Base-by-base conservation (phyloP, 2,888 invertebrate species). In the Gymnosoma rotundatum region DNA sequence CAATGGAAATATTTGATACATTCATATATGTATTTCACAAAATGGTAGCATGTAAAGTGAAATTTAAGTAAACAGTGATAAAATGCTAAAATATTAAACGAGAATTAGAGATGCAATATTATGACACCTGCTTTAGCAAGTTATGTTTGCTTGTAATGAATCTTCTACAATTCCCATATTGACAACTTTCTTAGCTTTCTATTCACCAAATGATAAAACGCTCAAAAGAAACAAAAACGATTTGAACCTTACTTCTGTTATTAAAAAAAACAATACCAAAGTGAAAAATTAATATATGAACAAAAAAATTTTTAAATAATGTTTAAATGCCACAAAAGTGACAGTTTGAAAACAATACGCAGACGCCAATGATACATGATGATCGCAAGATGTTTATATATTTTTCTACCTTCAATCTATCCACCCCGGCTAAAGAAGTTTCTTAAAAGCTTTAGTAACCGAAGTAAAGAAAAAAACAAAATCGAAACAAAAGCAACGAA, bases 301-400 rank as follows among this genome's bases (percentile, higher is more conserved):
- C 5, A 54, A 61, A 61, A 73, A 58, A 61, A 14, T 0, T 32
- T 63, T 74, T 89, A 89, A 89, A 87, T 88, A 89, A 88, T 88
- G 88, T 87, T 76, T 60, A 64, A 85, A 78, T 83, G 88, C 87
- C 87, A 86, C 86, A 87, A 86, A 80, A 87, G 87, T 89, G 89
- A 88, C 89, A 89, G 89, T 84, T 79, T 87, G 87, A 85, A 89
- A 90, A 89, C 88, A 90, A 90, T 89, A 88, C 90, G 86, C 87
- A 86, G 86, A 87, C 88, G 87, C 88, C 87, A 86, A 81, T 86
- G 80, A 85, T 78, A 63, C 83, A 83, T 76, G 79, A 79, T 61
- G 72, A 66, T 72, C 36, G 14, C 16, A 50, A 45, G 67, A 50
- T 67, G 63, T 20, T 14, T 38, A 32, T 60, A 25, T 63, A 12